phyloP scores from a whole-genome alignment of 2,797 vertebrate genomes.

The Darevskia nairensis region DNA sequence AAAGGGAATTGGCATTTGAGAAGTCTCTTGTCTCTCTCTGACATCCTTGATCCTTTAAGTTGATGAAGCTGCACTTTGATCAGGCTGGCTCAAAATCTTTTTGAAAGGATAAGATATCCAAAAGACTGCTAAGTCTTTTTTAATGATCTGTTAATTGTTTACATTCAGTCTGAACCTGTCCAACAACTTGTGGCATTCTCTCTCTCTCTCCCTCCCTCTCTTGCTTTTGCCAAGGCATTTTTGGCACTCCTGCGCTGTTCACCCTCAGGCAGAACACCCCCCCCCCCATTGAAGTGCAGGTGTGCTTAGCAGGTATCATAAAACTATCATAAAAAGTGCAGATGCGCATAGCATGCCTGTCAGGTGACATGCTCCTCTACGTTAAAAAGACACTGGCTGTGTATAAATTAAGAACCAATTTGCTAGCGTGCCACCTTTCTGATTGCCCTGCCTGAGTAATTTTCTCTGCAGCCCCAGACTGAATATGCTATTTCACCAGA shows the following conservation, averaged over 20 bases:
- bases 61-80: constrained; percentile 34
- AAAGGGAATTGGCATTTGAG: neutral
- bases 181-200: constrained; percentile 30
- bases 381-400: constrained; percentile 32
- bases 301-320: constrained; percentile 63
- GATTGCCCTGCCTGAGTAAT: constrained; percentile 58
- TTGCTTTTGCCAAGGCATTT: constrained; percentile 60
- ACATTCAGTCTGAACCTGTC: constrained; percentile 36
- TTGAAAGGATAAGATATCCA: constrained; percentile 44
- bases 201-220: constrained; percentile 33
- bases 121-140: constrained; percentile 34
- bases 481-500: constrained; percentile 57
- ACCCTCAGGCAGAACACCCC: constrained; percentile 51
- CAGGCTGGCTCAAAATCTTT: constrained; percentile 24
- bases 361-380: constrained; percentile 36
- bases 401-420: constrained; percentile 61
- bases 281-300: constrained; percentile 58
- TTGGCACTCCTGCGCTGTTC: constrained; percentile 27
- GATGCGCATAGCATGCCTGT: constrained; percentile 66
- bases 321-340: constrained; percentile 57
- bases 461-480: constrained; percentile 59
- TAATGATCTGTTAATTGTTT: constrained; percentile 58
- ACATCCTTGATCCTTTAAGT: constrained; percentile 8
- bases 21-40: neutral
- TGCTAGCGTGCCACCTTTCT: constrained; percentile 50